Base-by-base conservation (phyloP, 64 coral and sea anemone genomes). In the Trachythela sp. region DNA sequence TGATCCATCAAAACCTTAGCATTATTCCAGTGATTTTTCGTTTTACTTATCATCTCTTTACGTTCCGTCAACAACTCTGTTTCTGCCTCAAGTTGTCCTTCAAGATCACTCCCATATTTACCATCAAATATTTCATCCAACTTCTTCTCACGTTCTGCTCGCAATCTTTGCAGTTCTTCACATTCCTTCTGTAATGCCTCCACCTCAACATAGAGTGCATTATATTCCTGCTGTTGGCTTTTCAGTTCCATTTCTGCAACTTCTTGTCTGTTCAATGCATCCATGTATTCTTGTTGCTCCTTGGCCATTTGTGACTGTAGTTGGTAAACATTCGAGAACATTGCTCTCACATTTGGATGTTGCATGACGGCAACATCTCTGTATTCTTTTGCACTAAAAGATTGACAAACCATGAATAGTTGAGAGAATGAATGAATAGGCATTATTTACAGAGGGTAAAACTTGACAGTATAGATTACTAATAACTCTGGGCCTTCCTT, bases 231-330 rank as follows among this genome's bases (percentile, higher is more conserved):
- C 54, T 94, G 92, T 32, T 84, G 84, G n/a, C 76, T 91, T 22
- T 91, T 86, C 52, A 92, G 43, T 38, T 94, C 95, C 40, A 94
- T 88, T n/a, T 97, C 40, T 2, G 95, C 95, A 84, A 97, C 93
- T 71, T 97, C 95, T 68, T 97, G 90, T 13, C 85, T 90, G 85
- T 97, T 97, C 13, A 97, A 54, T 26, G 95, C 95, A 84, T 97
- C 95, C 2, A 94, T 40, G 42, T 97, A 97, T 42, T 97, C 95
- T 51, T 92, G 85, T 43, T 88, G 76, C 48, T 97, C 95, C 39
- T 97, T 97, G 0, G 88, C 86, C 31, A 92, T 56, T 48, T 86
- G 88, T 6, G 88, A 88, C 85, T 94, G 86, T n/a, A 92, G 38
- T 30, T 97, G 88, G 11, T n/a, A 83, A n/a, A 90, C 54, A 43